Percentiles rank a stretch among this genome's conserved stretches.
Conservation (phyloP, 2,888 invertebrate genomes). For the Cetonia aurata region DNA sequence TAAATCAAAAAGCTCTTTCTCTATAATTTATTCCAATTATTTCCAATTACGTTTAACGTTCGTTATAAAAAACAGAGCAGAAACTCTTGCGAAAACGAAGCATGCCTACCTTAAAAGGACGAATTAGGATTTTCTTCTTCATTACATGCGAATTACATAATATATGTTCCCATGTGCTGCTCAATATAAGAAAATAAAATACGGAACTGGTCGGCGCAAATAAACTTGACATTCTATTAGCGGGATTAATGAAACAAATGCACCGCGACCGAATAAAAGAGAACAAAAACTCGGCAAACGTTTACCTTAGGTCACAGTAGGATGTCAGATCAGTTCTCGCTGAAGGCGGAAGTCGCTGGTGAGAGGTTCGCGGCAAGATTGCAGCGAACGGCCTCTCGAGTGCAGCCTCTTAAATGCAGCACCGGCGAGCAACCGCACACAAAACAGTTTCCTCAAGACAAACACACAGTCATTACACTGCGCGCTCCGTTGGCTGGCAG, state of each 20-base stretch:
- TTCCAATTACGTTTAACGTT: too few relatives aligned
- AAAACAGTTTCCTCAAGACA: conserved; percentile 32
- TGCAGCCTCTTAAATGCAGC: conserved; percentile 20
- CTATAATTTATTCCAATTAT: too few relatives aligned
- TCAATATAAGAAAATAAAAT: conserved; percentile 36
- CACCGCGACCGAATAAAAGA: conserved; percentile 40
- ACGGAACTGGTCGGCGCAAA: conserved; percentile 25
- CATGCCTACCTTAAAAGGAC: conserved; percentile 1
- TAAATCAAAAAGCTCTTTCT: too few relatives aligned
- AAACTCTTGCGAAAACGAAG: neutral
- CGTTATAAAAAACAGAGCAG: neutral
- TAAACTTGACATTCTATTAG: conserved; percentile 44
- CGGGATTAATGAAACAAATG: conserved; percentile 43
- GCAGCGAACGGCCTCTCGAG: conserved; percentile 30
- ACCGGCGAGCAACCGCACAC: conserved; percentile 19
- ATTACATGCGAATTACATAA: conserved; percentile 24
- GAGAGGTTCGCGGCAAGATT: conserved; percentile 47
- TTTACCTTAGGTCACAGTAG: conserved; percentile 55
- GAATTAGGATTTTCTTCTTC: conserved; percentile 13
- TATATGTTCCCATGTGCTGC: conserved; percentile 10
- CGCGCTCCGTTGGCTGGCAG: conserved; percentile 15
- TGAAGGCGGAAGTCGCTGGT: conserved; percentile 52
- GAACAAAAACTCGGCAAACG: conserved; percentile 34
- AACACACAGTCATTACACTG: conserved; percentile 39
- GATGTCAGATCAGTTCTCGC: conserved; percentile 49